Conservation (phyloP, 2,797 vertebrate species). For the Pagetopsis macropterus region DNA sequence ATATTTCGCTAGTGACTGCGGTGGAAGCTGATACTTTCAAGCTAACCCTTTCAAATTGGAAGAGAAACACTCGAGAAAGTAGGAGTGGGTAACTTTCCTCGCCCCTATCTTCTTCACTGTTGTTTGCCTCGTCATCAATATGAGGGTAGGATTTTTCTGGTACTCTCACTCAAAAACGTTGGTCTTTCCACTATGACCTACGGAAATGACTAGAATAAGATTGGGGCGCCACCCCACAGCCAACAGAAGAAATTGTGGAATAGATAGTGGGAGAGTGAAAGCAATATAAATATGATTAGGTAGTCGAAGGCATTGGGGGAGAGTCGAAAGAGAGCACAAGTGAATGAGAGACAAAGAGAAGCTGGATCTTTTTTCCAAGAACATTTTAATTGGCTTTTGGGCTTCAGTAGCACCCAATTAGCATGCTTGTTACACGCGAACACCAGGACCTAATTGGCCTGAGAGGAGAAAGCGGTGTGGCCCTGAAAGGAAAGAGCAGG, state of each 20-base stretch:
- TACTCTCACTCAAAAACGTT: slow-evolving; percentile 38
- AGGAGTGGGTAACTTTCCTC: slow-evolving; percentile 23
- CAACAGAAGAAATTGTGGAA: slow-evolving; percentile 21
- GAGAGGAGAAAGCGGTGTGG: slow-evolving; percentile 59
- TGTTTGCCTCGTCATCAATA: slow-evolving; percentile 59
- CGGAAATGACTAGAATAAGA: slow-evolving; percentile 40
- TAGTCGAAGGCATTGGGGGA: slow-evolving; percentile 25
- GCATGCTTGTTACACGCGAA: slow-evolving; percentile 78
- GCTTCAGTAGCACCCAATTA: slow-evolving; percentile 78
- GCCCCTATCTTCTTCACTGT: slow-evolving; percentile 39
- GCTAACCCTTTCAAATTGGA: slow-evolving; percentile 58
- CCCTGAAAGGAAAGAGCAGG: slow-evolving; percentile 60
- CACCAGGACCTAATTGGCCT: slow-evolving; percentile 78
- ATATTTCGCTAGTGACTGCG: slow-evolving; percentile 46
- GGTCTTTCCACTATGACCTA: slow-evolving; percentile 32
- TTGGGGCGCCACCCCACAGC: slow-evolving; percentile 19
- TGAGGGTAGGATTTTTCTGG: slow-evolving; percentile 54
- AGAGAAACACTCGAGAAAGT: slow-evolving; percentile 54
- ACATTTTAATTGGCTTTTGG: slow-evolving; percentile 81
- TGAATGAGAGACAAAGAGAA: slow-evolving; percentile 62
- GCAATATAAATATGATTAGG: slow-evolving; percentile 33
- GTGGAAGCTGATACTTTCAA: slow-evolving; percentile 40
- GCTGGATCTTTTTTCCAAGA: slow-evolving; percentile 42
- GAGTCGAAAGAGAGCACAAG: slow-evolving; percentile 18
- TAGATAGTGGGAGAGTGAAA: slow-evolving; percentile 20